Evolutionary conservation across 2,113 vertebrate genomes (phyloP), one percentile per base, ranked within the genome.

Genomic region (Centropristis striata): DNA sequence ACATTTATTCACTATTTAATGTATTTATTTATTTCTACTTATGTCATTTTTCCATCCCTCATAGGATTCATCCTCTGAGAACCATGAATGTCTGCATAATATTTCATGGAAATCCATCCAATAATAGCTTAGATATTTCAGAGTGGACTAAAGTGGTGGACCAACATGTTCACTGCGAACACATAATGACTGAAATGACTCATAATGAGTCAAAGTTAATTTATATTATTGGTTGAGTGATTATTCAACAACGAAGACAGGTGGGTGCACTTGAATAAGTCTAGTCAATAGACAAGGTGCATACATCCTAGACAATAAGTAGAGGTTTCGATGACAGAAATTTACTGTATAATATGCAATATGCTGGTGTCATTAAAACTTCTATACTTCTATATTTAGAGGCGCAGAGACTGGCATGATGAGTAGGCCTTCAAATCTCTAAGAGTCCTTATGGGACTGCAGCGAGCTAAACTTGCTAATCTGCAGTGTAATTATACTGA

Each of bases 301-400:
- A 47, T 32, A 63, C 18, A 55, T 57, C 49, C 28, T 20, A 8
- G 8, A 75, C 20, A 46, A 7, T 1, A 2, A 37, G 13, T 0
- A 5, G 16, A 37, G 37, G 8, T 28, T 72, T 20, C 47, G 10
- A 44, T 41, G 13, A 36, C 2, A 18, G 25, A 53, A 2, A 37
- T 57, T 4, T 37, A 57, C 57, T n/a, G 2, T 23, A n/a, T 68
- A n/a, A n/a, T n/a, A n/a, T n/a, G n/a, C 55, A 63, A 46, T 23
- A 51, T 3, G 25, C 23, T 9, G 47, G 39, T 61, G 28, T 83
- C 74, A 61, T 73, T 55, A 39, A 68, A 46, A 4, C 23, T 20
- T 44, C 54, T 25, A 1, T 15, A 39, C 3, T 21, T 67, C 73
- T 83, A 83, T 72, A 77, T 61, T 83, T 72, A 72, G 67, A 60